These are phyloP conservation scores for Zonitis immaculata DNA, from an alignment of 2,888 invertebrate genomes.

Conservation along the genomic window DNA sequence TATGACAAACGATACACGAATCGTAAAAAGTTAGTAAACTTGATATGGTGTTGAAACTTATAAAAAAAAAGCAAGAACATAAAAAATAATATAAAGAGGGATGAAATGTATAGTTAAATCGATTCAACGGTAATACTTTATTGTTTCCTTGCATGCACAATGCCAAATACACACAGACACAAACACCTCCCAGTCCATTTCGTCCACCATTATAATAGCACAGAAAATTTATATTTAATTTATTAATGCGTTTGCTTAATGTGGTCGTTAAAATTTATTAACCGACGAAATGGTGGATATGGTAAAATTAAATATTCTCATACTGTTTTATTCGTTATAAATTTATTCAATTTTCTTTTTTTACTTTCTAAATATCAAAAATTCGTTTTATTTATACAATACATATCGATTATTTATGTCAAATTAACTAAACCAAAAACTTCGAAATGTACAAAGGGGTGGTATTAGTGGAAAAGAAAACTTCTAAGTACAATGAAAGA, in stretches of 20 bases:
- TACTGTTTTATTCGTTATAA: neutral
- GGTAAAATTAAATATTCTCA: neutral
- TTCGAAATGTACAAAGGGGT: too few relatives aligned
- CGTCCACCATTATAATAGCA: slow-evolving; percentile 12
- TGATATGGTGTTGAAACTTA: neutral
- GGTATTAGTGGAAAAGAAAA: too few relatives aligned
- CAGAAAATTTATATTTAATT: slow-evolving; percentile 16
- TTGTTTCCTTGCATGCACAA: slow-evolving; percentile 28
- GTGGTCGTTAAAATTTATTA: slow-evolving; percentile 3
- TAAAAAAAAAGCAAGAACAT: neutral
- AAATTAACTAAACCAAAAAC: too few relatives aligned
- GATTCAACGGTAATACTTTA: slow-evolving; percentile 29
- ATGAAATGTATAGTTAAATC: slow-evolving; percentile 25
- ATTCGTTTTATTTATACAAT: neutral
- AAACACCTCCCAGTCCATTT: slow-evolving; percentile 21
- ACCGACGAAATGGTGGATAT: slow-evolving; percentile 6
- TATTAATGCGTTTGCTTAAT: slow-evolving; percentile 8
- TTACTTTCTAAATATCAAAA: too few relatives aligned
- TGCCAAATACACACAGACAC: slow-evolving; percentile 29
- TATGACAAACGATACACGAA: neutral
- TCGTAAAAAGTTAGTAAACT: neutral
- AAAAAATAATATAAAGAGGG: neutral
- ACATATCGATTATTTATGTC: too few relatives aligned
- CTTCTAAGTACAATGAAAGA: too few relatives aligned
- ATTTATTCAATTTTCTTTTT: neutral